Base-by-base conservation (phyloP, 2,888 invertebrate genomes). In the Globia sparganii region DNA sequence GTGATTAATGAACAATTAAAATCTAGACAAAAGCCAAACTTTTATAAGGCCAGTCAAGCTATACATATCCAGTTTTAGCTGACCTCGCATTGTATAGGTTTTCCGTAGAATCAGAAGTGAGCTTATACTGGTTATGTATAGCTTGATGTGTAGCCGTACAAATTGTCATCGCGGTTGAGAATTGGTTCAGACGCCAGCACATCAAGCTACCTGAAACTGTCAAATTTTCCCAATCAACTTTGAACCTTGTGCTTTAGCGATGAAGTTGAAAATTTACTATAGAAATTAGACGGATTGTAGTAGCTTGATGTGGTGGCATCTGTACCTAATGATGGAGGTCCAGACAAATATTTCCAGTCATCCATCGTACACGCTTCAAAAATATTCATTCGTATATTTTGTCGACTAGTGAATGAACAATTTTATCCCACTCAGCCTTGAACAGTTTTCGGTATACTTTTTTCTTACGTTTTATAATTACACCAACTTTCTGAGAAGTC, bases 381-480 rank as follows among this genome's bases (percentile, higher is more conserved):
- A 77, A 46, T 56, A 40, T 59, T 15, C 5, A 34, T 28, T 34
- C 1, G 1, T 2, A 31, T n/a, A 59, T 67, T 66, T 66, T n/a
- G 49, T 75, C 62, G 69, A 13, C 21, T 8, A 34, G 59, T 81
- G 71, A 64, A 82, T 82, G 77, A 31, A 25, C 58, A 49, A 49
- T 86, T 62, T 86, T 87, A 83, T 79, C 4, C 58, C 46, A 72
- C 69, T 86, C 75, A 87, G 77, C 83, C 72, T 85, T 75, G 75
- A 70, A 87, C 81, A 72, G 73, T 85, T 85, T 62, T 81, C 21
- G 65, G 88, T 78, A 83, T 77, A 87, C 86, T 88, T 86, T 86
- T 84, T 82, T 86, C 89, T 85, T 84, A 82, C 86, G 78, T 89
- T 91, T 91, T 88, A 88, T 90, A 90, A 92, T 91, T 91, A 90